Evolutionary conservation across 2,888 invertebrate genomes (phyloP).

Genomic region (Acronicta alni): DNA sequence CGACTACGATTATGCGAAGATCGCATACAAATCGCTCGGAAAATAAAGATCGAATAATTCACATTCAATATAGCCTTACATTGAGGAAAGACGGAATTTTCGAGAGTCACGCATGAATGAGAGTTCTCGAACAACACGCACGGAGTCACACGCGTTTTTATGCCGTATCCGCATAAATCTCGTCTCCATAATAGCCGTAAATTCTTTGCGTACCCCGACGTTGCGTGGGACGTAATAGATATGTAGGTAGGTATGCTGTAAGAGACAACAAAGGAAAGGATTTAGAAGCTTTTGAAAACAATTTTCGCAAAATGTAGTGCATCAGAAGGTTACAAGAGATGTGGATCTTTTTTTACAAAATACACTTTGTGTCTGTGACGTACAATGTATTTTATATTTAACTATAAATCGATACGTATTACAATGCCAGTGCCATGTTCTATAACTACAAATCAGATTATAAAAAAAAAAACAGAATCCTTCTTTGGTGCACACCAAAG

Average conservation of each 20-base stretch:
- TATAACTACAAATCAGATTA: too few species aligned
- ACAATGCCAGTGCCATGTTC: too few species aligned
- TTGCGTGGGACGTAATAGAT: neutral
- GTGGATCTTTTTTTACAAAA: constrained; percentile 7
- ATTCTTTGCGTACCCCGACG: constrained; percentile 1
- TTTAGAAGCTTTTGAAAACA: constrained; percentile 13
- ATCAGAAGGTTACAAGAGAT: constrained; percentile 18
- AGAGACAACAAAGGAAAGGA: constrained; percentile 18
- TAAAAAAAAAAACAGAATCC: neutral
- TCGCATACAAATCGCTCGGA: constrained; percentile 25
- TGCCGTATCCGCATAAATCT: constrained; percentile 21
- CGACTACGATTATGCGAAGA: neutral
- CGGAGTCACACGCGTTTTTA: constrained; percentile 25
- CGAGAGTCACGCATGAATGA: constrained; percentile 24
- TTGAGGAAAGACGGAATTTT: constrained; percentile 9
- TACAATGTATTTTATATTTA: too few species aligned
- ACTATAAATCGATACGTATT: too few species aligned
- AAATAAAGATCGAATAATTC: constrained; percentile 29
- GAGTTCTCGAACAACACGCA: constrained; percentile 40
- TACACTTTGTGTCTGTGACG: neutral
- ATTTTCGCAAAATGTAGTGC: constrained; percentile 17
- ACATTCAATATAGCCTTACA: constrained; percentile 10
- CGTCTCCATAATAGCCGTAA: constrained; percentile 11
- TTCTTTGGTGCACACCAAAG: too few species aligned
- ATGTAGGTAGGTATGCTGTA: neutral